Conservation (phyloP, 2,797 vertebrate genomes). For the Enteromius unitaeniatus region DNA sequence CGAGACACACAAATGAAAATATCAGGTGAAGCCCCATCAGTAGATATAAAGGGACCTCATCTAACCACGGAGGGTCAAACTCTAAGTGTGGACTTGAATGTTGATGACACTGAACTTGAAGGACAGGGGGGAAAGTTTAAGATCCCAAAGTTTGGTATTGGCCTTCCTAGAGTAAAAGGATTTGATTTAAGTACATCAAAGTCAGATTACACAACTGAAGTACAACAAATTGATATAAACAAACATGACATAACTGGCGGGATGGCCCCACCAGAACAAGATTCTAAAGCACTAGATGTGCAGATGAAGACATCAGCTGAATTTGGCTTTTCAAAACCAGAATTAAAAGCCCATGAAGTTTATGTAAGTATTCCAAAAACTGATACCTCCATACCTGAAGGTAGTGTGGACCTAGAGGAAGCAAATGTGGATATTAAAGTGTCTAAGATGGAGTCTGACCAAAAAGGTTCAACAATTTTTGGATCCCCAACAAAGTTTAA, state of each 20-base stretch:
- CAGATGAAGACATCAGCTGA: slow-evolving; percentile 34
- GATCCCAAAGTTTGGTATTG: slow-evolving; percentile 20
- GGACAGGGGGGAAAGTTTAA: slow-evolving; percentile 53
- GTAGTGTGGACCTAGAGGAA: slow-evolving; percentile 13
- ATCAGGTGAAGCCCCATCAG: not conserved
- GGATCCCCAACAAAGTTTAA: slow-evolving; percentile 54
- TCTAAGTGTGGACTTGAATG: slow-evolving; percentile 35
- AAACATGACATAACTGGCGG: not conserved
- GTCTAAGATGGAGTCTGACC: slow-evolving; percentile 16
- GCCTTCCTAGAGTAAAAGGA: slow-evolving; percentile 44
- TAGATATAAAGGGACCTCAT: slow-evolving; percentile 38
- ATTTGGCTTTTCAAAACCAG: not conserved
- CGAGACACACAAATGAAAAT: slow-evolving; percentile 31
- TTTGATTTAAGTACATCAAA: slow-evolving; percentile 45
- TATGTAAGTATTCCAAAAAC: slow-evolving; percentile 30
- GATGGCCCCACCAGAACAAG: slow-evolving; percentile 24
- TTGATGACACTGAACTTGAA: slow-evolving; percentile 17
- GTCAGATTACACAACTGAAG: slow-evolving; percentile 14
- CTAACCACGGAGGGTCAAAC: slow-evolving; percentile 15
- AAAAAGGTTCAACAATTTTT: slow-evolving; percentile 43
- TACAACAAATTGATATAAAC: slow-evolving; percentile 19
- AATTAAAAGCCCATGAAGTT: not conserved
- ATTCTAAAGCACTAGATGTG: slow-evolving; percentile 49
- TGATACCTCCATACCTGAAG: slow-evolving; percentile 46
- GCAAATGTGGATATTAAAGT: slow-evolving; percentile 57